Percentiles rank a stretch among this genome's conserved stretches.
These are phyloP conservation scores for Petrocephalus zakoni DNA, from an alignment of 2,113 vertebrate species.

Conservation along the genomic window DNA sequence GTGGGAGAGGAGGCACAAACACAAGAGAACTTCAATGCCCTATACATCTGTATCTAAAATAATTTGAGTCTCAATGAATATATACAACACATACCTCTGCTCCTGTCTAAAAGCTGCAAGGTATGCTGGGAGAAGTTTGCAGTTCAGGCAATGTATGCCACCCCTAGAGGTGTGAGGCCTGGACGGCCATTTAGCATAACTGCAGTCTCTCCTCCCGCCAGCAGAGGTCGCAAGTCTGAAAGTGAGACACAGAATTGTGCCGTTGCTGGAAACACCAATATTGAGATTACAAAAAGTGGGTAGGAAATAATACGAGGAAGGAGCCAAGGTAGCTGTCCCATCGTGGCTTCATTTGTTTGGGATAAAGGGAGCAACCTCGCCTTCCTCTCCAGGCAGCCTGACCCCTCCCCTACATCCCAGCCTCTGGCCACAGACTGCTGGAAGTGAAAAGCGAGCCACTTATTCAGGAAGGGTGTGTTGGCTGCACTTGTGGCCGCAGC, in stretches of 20 bases:
- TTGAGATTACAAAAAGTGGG: background rate
- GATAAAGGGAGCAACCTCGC: background rate
- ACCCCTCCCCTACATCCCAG: background rate
- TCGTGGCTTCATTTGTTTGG: background rate
- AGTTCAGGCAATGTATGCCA: background rate
- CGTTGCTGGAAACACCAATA: background rate
- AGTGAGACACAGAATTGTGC: background rate
- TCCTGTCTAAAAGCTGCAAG: background rate
- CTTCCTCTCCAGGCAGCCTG: background rate
- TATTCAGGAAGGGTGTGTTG: constrained; percentile 42
- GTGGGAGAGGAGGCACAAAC: background rate
- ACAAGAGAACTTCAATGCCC: background rate
- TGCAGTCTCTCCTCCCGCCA: background rate
- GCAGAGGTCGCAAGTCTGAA: background rate
- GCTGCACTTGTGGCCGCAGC: constrained; percentile 29
- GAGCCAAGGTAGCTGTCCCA: constrained; percentile 16
- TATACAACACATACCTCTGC: background rate
- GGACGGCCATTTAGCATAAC: background rate
- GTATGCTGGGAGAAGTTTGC: background rate
- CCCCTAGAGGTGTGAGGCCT: background rate
- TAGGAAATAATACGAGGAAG: constrained; percentile 11
- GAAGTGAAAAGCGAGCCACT: constrained; percentile 28
- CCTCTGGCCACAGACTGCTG: constrained; percentile 31
- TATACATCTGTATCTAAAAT: background rate
- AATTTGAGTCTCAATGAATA: background rate